Evolutionary conservation across 2,113 vertebrate species (phyloP).

Genomic region (Syrrhaptes paradoxus): DNA sequence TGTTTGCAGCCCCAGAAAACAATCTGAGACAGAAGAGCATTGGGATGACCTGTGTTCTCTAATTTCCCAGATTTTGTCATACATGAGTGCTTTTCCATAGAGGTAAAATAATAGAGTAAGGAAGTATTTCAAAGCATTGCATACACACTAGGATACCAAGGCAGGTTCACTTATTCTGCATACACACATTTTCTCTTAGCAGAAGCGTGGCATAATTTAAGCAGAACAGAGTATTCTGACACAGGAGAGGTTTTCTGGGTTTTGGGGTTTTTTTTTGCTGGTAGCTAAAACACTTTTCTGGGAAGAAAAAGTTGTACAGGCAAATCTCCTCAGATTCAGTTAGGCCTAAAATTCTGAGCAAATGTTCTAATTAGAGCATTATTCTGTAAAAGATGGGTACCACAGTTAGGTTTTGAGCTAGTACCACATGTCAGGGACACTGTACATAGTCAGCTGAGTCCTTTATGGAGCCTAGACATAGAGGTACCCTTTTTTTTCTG

Average conservation of each 20-base stretch:
- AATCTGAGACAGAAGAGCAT: neutral
- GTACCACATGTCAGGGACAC: neutral
- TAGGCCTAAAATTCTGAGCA: neutral
- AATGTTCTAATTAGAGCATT: neutral
- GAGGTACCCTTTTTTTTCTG: neutral
- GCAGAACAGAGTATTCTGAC: neutral
- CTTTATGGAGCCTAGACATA: neutral
- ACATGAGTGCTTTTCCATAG: neutral
- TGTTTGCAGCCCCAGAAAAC: neutral
- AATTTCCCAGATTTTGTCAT: neutral
- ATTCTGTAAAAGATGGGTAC: neutral
- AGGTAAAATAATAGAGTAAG: neutral
- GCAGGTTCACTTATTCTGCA: neutral
- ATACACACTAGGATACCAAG: neutral
- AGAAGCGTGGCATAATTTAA: neutral
- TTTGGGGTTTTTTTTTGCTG: neutral
- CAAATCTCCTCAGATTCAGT: neutral
- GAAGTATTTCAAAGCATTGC: neutral
- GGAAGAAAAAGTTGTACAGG: neutral
- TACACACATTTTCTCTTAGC: neutral
- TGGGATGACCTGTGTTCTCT: neutral
- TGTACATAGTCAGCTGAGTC: neutral
- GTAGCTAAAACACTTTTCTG: neutral
- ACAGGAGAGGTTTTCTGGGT: neutral
- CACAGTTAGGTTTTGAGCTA: neutral